Evolutionary conservation across 2,113 vertebrate species (phyloP), one percentile per base, ranked within the genome.

Genomic region (Silurus glanis): DNA sequence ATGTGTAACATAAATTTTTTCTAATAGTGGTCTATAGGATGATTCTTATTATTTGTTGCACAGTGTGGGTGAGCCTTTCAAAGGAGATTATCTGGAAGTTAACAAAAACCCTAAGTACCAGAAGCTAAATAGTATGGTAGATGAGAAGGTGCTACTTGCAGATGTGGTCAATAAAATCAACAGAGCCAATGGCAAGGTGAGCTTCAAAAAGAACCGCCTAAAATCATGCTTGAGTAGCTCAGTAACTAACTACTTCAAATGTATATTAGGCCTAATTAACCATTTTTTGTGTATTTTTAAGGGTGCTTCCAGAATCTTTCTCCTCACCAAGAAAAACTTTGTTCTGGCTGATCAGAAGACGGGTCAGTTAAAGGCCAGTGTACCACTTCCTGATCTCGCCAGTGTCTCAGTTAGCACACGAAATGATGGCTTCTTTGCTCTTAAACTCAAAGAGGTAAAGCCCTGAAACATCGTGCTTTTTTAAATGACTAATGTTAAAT

Each of bases 141-240:
- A 99, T 56, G 98, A 99, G 83, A 99, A 98, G 92, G 96, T 98
- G 59, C 96, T 99, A 85, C 95, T 99, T 89, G 97, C 98, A 3
- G 98, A 99, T 87, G 94, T 97, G 83, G 97, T 99, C 81, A 99
- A 97, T 94, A 99, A 99, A 94, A 97, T 99, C 82, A 99, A 99
- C 86, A 94, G 98, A 90, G 97, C 97, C 64, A 99, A 99, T 10
- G 97, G 98, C 86, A 99, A 99, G 96, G 98, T 98, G 93, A 95
- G 90, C 66, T 69, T 25, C 69, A 76, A 16, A 66, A 28, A 37
- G 4, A 49, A 55, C 5, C 12, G 13, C 1, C 58, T 61, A 59
- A 45, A 37, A 56, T 58, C 25, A 49, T 37, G 67, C 10, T n/a
- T 61, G 25, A 83, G 71, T 23, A 16, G 47, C 83, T 78, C 83